Base-by-base conservation (phyloP, 2,113 vertebrate genomes). In the Holacanthus passer region DNA sequence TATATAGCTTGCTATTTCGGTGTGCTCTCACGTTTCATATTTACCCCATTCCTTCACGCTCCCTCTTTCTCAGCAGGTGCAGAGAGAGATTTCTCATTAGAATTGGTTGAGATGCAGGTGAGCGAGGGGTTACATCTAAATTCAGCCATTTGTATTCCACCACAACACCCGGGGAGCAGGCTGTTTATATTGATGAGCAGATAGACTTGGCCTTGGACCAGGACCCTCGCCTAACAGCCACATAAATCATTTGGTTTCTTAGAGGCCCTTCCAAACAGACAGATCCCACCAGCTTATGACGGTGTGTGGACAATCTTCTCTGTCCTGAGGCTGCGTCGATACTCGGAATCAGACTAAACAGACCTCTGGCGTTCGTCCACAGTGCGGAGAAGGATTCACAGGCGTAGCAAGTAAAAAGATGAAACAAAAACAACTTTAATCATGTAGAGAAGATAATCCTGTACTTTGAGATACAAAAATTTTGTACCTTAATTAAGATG, bases 101-200 rank as follows among this genome's bases (percentile, higher is more conserved):
- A 88, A 48, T 62, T 41, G 56, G 50, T 66, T 79, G 63, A 82
- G 88, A 82, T 53, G 87, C 85, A 88, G 92, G 91, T 91, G 86
- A 88, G 66, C 62, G 27, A 62, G 71, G 77, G 83, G 84, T 88
- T 82, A 91, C 90, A 84, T 89, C 85, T 81, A 89, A 91, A 91
- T 91, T 79, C 84, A 32, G 19, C 68, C 83, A 93, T 93, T 90
- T 91, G 80, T 92, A 92, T 92, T 92, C 91, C 60, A 66, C 37
- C 52, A 10, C 58, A 50, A 73, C 81, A 72, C 67, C 75, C 39
- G 1, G 39, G 41, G 84, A 90, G 85, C 77, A 41, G 48, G 56
- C 75, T 83, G 86, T 87, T 93, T 89, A 73, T 89, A 78, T 75
- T 89, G 91, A 92, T 88, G 89, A 92, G 83, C 85, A 81, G 85